Conservation (phyloP, 2,113 vertebrate genomes). For the Platanista minor region DNA sequence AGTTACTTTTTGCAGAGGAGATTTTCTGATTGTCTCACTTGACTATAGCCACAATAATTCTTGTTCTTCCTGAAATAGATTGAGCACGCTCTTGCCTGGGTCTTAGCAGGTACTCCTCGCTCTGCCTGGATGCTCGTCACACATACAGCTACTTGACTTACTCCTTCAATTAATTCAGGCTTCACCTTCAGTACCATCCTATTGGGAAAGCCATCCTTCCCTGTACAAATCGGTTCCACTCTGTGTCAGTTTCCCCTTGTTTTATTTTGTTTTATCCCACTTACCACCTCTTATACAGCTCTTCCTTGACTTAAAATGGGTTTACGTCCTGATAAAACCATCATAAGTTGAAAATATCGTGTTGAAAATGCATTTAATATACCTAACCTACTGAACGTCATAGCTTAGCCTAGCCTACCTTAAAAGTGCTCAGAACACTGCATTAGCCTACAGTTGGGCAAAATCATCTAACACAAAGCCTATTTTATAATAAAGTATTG, state of each 20-base stretch:
- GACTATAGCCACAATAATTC: background rate
- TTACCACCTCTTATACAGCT: background rate
- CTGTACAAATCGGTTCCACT: background rate
- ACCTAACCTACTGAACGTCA: background rate
- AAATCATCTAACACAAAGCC: background rate
- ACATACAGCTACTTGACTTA: too few relatives aligned
- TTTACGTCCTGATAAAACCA: background rate
- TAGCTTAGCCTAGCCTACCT: background rate
- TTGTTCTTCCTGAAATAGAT: background rate
- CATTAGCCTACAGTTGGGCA: background rate
- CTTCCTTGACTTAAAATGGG: background rate
- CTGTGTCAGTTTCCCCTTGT: background rate
- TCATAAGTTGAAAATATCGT: background rate
- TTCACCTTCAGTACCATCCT: background rate
- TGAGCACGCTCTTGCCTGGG: background rate
- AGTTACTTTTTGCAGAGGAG: background rate
- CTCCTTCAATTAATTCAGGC: background rate
- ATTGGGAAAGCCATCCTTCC: background rate
- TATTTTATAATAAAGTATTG: background rate
- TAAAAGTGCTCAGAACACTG: background rate
- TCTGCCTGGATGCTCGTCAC: background rate
- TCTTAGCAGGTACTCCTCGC: background rate
- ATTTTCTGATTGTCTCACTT: background rate
- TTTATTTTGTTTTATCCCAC: background rate
- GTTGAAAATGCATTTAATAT: background rate